A percentile compares a stretch with the other conserved stretches of the same genome.
phyloP scores from a whole-genome alignment of 2,888 invertebrate genomes.

The Pachliopta kotzebuea region DNA sequence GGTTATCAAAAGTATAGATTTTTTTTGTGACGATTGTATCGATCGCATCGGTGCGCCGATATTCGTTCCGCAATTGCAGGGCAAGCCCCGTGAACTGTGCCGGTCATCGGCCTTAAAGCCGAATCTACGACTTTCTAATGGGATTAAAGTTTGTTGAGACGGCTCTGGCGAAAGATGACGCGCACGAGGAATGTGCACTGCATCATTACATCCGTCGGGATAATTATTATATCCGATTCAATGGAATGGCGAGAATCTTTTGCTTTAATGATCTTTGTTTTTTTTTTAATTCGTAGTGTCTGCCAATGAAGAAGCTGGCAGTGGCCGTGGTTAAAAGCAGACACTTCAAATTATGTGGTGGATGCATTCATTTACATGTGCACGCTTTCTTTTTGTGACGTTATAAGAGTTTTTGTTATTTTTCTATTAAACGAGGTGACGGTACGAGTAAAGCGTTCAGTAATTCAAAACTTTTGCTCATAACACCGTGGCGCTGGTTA shows the following conservation, averaged over 20 bases:
- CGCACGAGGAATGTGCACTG: slow-evolving; percentile 46
- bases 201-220: slow-evolving; percentile 47
- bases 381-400: no score
- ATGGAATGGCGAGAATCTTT: slow-evolving; percentile 30
- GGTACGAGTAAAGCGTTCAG: no score
- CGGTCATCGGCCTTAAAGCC: slow-evolving; percentile 62
- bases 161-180: slow-evolving; percentile 51
- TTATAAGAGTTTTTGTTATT: no score
- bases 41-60: slow-evolving; percentile 45
- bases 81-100: slow-evolving; percentile 56
- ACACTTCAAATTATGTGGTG: neutral
- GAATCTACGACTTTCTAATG: slow-evolving; percentile 75
- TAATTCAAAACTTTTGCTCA: no score
- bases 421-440: no score
- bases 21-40: slow-evolving; percentile 39
- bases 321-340: neutral
- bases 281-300: slow-evolving; percentile 26
- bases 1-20: neutral
- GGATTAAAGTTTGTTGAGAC: slow-evolving; percentile 58
- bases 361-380: no score
- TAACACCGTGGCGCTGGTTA: no score
- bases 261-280: slow-evolving; percentile 12
- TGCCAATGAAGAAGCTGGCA: neutral
- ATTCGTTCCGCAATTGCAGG: slow-evolving; percentile 56
- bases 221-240: slow-evolving; percentile 51